Evolutionary conservation across 53 echinoderm and acorn worm genomes (phyloP).

Genomic region (Apostichopus leukothele): DNA sequence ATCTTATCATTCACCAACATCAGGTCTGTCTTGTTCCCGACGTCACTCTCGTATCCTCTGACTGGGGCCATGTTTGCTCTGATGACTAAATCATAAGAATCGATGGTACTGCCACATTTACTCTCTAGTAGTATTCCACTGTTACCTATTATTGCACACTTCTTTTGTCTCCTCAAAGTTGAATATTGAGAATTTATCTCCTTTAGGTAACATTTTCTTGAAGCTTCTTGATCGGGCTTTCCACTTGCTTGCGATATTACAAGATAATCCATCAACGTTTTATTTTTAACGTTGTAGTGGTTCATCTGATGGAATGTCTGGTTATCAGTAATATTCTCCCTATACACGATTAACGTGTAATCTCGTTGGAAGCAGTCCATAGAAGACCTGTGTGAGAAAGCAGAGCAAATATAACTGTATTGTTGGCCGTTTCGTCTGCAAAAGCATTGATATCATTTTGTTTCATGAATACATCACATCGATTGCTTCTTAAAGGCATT

Average conservation of each 20-base stretch:
- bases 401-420: no score
- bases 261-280: neutral
- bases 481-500: no score
- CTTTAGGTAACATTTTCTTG: neutral
- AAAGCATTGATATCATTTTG: no score
- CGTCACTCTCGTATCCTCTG: neutral
- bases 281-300: neutral
- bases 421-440: no score
- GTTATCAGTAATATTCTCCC: neutral
- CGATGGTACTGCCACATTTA: neutral
- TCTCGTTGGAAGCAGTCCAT: neutral
- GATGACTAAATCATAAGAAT: slow-evolving; percentile 16
- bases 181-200: neutral
- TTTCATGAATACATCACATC: no score
- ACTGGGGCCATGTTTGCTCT: slow-evolving; percentile 20
- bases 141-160: slow-evolving; percentile 15
- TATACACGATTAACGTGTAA: neutral
- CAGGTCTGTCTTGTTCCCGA: slow-evolving; percentile 9
- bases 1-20: slow-evolving; percentile 21
- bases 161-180: neutral
- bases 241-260: neutral
- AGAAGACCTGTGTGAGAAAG: neutral
- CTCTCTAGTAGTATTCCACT: slow-evolving; percentile 10
- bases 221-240: no score
- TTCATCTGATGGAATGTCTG: neutral